Conservation (phyloP, 2,888 invertebrate species). For the Eustalomyia histrio region DNA sequence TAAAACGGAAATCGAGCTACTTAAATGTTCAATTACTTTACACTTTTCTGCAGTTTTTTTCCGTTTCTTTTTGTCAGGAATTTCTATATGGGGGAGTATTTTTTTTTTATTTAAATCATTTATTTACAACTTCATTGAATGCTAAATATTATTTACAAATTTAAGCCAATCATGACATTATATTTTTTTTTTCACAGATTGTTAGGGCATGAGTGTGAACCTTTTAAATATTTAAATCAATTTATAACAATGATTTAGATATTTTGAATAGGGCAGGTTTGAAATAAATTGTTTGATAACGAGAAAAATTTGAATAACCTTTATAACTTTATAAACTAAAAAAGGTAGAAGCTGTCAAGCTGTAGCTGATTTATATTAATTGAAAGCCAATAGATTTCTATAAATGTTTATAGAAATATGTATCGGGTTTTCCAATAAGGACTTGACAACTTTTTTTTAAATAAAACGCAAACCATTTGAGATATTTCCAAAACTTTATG, state of each 20-base stretch:
- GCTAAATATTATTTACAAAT: slow-evolving; percentile 38
- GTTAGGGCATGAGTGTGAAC: not conserved
- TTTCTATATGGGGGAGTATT: not conserved
- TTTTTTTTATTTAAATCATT: slow-evolving; percentile 1
- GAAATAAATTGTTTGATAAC: not conserved
- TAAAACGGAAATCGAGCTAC: slow-evolving; percentile 62
- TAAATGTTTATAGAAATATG: no score
- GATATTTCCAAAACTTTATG: no score
- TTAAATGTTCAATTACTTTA: slow-evolving; percentile 61
- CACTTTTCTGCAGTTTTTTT: slow-evolving; percentile 26
- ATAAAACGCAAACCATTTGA: no score
- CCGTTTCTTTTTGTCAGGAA: slow-evolving; percentile 15
- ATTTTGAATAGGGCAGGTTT: not conserved
- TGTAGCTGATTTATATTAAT: not conserved
- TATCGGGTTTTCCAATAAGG: no score
- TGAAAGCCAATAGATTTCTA: not conserved
- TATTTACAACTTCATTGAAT: slow-evolving; percentile 7
- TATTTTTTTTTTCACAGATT: not conserved
- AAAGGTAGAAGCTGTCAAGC: not conserved
- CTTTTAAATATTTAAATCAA: slow-evolving; percentile 39
- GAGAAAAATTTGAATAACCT: not conserved
- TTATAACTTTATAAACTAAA: not conserved
- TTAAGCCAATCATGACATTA: slow-evolving; percentile 26
- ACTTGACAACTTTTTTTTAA: no score
- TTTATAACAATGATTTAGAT: not conserved